Percentiles rank a stretch among this genome's conserved stretches.
Conservation (phyloP, 2,113 vertebrate genomes). For the Heloderma charlesbogerti region DNA sequence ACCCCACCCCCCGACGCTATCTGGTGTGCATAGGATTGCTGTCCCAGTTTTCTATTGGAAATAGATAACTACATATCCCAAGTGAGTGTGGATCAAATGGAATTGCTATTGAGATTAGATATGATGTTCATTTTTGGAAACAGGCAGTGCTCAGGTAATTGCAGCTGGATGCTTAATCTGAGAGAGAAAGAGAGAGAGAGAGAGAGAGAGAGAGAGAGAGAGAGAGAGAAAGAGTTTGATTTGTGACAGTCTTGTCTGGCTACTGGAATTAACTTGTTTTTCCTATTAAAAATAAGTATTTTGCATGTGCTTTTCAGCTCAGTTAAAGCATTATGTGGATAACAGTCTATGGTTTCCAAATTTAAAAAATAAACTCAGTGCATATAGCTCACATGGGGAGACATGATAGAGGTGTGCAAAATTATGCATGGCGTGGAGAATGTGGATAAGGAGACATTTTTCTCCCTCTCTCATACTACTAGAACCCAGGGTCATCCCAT, state of each 20-base stretch:
- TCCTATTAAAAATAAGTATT: not conserved
- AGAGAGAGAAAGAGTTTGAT: not conserved
- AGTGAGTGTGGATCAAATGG: not conserved
- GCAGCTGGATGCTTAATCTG: not conserved
- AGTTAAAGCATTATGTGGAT: not conserved
- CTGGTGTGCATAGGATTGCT: too few relatives aligned
- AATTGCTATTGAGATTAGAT: not conserved
- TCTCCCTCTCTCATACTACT: too few relatives aligned
- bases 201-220: too few relatives aligned
- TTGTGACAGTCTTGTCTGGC: not conserved
- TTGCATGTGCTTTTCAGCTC: not conserved
- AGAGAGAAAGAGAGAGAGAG: too few relatives aligned
- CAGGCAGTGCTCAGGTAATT: not conserved
- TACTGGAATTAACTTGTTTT: not conserved
- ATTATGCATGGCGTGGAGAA: too few relatives aligned
- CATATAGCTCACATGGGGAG: too few relatives aligned
- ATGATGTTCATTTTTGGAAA: not conserved
- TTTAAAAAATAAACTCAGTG: not conserved
- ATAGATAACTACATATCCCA: not conserved
- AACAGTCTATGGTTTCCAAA: not conserved
- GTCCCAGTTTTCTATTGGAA: not conserved
- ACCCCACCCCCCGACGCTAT: too few relatives aligned
- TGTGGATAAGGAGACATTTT: too few relatives aligned
- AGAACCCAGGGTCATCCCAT: too few relatives aligned
- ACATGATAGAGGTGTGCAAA: too few relatives aligned